Evolutionary conservation across 2,797 vertebrate species (phyloP), one percentile per base, ranked within the genome.

Genomic region (Crocodylus rhombifer): DNA sequence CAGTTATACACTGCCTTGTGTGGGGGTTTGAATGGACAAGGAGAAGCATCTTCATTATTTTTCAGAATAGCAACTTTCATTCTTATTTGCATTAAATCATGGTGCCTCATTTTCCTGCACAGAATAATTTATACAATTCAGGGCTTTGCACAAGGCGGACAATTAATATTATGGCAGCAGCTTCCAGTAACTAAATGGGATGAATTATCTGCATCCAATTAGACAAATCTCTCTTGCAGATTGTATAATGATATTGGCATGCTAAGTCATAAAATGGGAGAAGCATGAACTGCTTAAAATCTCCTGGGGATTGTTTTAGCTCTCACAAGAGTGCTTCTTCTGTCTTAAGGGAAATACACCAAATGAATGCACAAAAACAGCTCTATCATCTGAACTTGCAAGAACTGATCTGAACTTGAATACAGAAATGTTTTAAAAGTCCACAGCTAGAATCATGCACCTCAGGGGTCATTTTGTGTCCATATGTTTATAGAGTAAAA

Each of bases 381-480:
- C 42, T 75, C 62, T n/a, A 74, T 18, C 64, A 33, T 1, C 82
- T 9, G 5, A 93, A 6, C 5, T 64, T 79, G 63, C 88, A 92
- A 76, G 28, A 79, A 84, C 61, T 1, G 42, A 78, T 28, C 15
- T 80, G 42, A 87, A 84, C 33, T 80, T 79, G 67, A 65, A 67
- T 73, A 57, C 36, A 93, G 88, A 89, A 42, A 16, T 20, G 25
- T 61, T 93, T 89, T 60, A 80, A 81, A 51, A 84, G 81, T 77
- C 65, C 5, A n/a, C 10, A 73, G 26, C 14, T 60, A 14, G 9
- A 60, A n/a, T 20, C 42, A 17, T 33, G 14, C 61, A 9, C 21
- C 93, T 63, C 81, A 56, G 77, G 10, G 60, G 13, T n/a, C 36
- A 82, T 0, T 77, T 21, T 5, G 67, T 81, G 71, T 1, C 1